A percentile compares a stretch with the other conserved stretches of the same genome.
phyloP scores from a whole-genome alignment of 2,797 vertebrate species.

The Parotocinclus haroldoi region DNA sequence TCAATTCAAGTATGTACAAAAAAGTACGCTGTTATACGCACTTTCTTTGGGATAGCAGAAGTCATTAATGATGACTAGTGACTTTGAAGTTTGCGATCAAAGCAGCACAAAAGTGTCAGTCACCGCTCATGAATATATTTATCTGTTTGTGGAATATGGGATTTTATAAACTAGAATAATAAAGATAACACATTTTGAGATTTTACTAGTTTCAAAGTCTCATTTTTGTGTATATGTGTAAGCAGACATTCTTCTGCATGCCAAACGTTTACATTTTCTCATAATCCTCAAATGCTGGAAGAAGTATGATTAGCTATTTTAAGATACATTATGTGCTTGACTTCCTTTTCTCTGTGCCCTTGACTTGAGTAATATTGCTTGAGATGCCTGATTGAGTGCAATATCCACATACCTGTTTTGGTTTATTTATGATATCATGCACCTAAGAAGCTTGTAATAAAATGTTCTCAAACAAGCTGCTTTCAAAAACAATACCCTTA shows the following conservation, averaged over 20 bases:
- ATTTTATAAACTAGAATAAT: slow-evolving; percentile 16
- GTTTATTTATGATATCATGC: slow-evolving; percentile 1
- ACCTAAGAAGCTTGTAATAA: slow-evolving; percentile 6
- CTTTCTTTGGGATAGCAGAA: slow-evolving; percentile 8
- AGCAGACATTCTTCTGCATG: too few species aligned
- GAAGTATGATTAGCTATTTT: too few species aligned
- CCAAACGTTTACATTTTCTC: too few species aligned
- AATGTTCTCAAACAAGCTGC: background rate
- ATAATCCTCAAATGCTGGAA: too few species aligned
- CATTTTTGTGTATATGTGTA: too few species aligned
- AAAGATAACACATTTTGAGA: too few species aligned
- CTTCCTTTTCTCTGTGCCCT: background rate
- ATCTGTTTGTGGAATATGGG: slow-evolving; percentile 17
- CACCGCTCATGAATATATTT: slow-evolving; percentile 37
- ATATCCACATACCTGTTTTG: too few species aligned
- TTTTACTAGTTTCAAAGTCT: background rate
- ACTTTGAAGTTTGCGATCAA: slow-evolving; percentile 35
- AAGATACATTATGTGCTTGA: background rate
- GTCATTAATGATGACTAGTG: slow-evolving; percentile 10
- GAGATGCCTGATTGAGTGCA: too few species aligned
- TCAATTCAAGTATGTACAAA: too few species aligned
- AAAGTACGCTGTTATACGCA: too few species aligned
- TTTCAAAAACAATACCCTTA: too few species aligned
- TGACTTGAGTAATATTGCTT: background rate
- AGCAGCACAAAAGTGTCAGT: slow-evolving; percentile 15